Conservation (phyloP, 2,888 invertebrate species). For the Chalcosyrphus nemorum region DNA sequence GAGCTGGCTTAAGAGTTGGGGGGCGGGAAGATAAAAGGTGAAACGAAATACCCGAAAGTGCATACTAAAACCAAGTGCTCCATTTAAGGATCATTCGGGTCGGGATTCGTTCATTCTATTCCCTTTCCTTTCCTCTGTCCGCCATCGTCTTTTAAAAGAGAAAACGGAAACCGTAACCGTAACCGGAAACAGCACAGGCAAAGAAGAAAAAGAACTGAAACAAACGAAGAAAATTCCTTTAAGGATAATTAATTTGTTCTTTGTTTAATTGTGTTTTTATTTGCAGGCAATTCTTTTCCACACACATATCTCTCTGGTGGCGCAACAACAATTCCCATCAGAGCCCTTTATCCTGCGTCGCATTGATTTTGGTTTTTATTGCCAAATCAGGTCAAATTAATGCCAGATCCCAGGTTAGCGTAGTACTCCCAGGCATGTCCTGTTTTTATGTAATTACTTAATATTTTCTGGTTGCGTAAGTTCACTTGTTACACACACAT, state of each 20-base stretch:
- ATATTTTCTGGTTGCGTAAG: slow-evolving; percentile 23
- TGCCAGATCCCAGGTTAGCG: slow-evolving; percentile 29
- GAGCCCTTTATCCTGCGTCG: slow-evolving; percentile 43
- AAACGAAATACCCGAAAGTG: slow-evolving; percentile 46
- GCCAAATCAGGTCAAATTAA: slow-evolving; percentile 63
- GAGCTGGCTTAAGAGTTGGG: slow-evolving; percentile 11
- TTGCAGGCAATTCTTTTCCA: slow-evolving; percentile 62
- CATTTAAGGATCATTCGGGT: slow-evolving; percentile 36
- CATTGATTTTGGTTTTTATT: slow-evolving; percentile 66
- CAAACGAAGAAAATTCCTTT: slow-evolving; percentile 50
- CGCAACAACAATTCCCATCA: slow-evolving; percentile 35
- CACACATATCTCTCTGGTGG: slow-evolving; percentile 13
- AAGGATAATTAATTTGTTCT: slow-evolving; percentile 72
- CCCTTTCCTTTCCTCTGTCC: slow-evolving; percentile 3
- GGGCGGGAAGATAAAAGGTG: slow-evolving; percentile 13
- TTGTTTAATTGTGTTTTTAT: slow-evolving; percentile 70
- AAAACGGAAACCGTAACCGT: slow-evolving; percentile 48
- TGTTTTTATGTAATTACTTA: slow-evolving; percentile 43
- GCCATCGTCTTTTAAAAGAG: slow-evolving; percentile 1
- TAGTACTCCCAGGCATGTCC: slow-evolving; percentile 12
- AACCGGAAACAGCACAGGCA: slow-evolving; percentile 25
- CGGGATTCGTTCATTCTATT: slow-evolving; percentile 16
- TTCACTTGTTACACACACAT: slow-evolving; percentile 51
- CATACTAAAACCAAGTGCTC: slow-evolving; percentile 47
- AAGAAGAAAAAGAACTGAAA: slow-evolving; percentile 1